These are phyloP conservation scores for Apocrypta bakeri DNA, from an alignment of 1,140 invertebrate species.

Conservation along the genomic window DNA sequence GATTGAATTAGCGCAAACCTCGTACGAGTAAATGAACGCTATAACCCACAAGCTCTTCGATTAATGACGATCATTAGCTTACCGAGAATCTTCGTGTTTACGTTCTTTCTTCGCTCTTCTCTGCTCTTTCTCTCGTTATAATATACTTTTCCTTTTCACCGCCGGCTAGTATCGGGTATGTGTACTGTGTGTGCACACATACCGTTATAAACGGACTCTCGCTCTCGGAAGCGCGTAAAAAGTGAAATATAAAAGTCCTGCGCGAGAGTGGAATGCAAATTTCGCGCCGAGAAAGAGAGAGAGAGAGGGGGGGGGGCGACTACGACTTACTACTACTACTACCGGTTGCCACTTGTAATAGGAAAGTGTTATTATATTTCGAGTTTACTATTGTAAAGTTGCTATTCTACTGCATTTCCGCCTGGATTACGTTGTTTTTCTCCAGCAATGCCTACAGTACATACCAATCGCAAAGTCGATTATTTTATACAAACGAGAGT, in stretches of 20 bases:
- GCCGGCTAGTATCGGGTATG: no score
- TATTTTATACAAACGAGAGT: no score
- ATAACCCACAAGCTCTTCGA: not conserved
- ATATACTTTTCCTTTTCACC: not conserved
- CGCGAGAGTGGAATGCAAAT: not conserved
- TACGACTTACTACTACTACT: not conserved
- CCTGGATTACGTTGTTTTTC: not conserved
- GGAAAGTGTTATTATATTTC: not conserved
- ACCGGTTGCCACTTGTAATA: not conserved
- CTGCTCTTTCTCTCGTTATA: slow-evolving; percentile 43
- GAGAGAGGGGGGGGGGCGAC: no score
- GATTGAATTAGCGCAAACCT: not conserved
- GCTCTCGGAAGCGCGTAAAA: not conserved
- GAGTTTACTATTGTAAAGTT: not conserved
- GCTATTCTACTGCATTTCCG: not conserved
- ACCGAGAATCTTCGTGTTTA: not conserved
- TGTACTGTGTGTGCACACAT: not conserved
- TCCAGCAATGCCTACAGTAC: no score
- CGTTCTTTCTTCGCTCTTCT: not conserved
- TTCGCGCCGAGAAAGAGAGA: no score
- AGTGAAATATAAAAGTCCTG: not conserved
- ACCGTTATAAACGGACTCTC: not conserved
- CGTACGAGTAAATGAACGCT: not conserved
- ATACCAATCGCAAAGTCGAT: not conserved
- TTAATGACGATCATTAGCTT: slow-evolving; percentile 24